These are phyloP conservation scores for Callimorpha dominula DNA, from an alignment of 2,888 invertebrate genomes.

Conservation along the genomic window DNA sequence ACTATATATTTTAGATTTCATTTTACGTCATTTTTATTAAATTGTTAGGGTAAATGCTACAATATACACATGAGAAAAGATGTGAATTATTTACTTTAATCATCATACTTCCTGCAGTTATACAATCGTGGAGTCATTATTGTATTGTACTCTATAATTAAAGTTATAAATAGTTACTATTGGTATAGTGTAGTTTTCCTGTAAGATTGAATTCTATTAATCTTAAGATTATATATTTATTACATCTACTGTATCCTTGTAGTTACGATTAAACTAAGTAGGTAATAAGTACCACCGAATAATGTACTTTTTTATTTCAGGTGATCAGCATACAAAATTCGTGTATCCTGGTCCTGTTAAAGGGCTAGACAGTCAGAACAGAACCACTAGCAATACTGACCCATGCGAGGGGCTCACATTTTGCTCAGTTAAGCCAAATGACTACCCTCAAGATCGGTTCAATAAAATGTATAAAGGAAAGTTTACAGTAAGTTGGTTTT, in stretches of 20 bases:
- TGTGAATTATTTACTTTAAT: not conserved
- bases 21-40: too few relatives aligned
- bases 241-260: not conserved
- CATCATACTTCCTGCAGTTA: not conserved
- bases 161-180: not conserved
- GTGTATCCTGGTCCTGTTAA: slow-evolving; percentile 65
- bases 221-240: too few relatives aligned
- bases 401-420: slow-evolving; percentile 63
- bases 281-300: too few relatives aligned
- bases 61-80: not conserved
- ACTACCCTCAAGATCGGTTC: slow-evolving; percentile 70
- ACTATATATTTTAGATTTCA: too few relatives aligned
- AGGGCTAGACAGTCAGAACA: slow-evolving; percentile 53
- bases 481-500: slow-evolving; percentile 53
- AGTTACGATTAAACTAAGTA: too few relatives aligned
- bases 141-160: not conserved
- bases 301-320: slow-evolving; percentile 32
- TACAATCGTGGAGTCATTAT: not conserved
- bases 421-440: slow-evolving; percentile 69
- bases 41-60: not conserved
- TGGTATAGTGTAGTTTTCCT: not conserved
- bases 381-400: slow-evolving; percentile 46
- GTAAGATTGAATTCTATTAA: not conserved
- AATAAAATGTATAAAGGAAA: slow-evolving; percentile 68
- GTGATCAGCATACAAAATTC: slow-evolving; percentile 49